Base-by-base conservation (phyloP, 2,888 invertebrate genomes). In the Nephrocerus scutellatus region DNA sequence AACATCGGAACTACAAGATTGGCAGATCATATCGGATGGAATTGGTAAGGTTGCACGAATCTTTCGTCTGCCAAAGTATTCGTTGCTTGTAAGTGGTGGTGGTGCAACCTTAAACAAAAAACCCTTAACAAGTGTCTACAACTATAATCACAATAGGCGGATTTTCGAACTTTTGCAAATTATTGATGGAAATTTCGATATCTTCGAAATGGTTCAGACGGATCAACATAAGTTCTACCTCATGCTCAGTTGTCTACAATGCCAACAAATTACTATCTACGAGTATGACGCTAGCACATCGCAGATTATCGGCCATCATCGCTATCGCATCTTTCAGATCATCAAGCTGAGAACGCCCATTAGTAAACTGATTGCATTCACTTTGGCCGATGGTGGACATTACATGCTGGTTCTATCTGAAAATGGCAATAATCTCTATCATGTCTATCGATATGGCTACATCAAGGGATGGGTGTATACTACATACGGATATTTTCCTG, bases 141-240 rank as follows among this genome's bases (percentile, higher is more conserved):
- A 39, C 2, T 43, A 55, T 6, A 39, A 49, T 3, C n/a, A 14
- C 1, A 4, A 5, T 1, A 45, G 21, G 0, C 52, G 55, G 7
- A 44, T 52, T 13, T 63, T 64, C 20, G 51, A 53, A 15, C 32
- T 55, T 5, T 38, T 49, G 3, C 63, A 66, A 42, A 41, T 49
- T n/a, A 58, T 64, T 20, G 53, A 50, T 16, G 66, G 66, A 0
- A 56, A 59, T 39, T 66, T 54, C 33, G 61, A 66, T 42, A 44
- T 63, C 6, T 56, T 56, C 12, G 59, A 58, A 38, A 7, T 54
- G 10, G 24, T 48, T 5, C 35, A 39, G n/a, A 36, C 41, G 10
- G 37, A 45, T 6, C 39, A 47, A 12, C 21, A 46, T 15, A 29
- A 48, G 4, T 47, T 36, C 3, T 44, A 48, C n/a, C 34, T 64